A percentile compares a stretch with the other conserved stretches of the same genome.
Evolutionary conservation across 2,888 invertebrate genomes (phyloP).

Genomic region (Ennomos quercinarius): DNA sequence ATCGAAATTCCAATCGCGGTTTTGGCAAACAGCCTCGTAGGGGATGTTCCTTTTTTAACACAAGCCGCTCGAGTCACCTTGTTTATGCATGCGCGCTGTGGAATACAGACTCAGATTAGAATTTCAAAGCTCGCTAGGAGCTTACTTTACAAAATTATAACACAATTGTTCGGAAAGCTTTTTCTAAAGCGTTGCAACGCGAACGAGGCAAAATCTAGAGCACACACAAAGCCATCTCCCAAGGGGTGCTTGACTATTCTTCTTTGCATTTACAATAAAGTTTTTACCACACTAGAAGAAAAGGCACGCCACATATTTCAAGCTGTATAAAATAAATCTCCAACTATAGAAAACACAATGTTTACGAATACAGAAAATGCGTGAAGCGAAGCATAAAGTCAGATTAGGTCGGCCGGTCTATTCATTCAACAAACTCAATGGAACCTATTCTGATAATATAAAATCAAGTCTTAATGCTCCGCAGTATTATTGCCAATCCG

Average conservation of each 20-base stretch:
- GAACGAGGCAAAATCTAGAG: slow-evolving; percentile 29
- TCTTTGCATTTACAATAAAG: slow-evolving; percentile 34
- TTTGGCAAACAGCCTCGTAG: slow-evolving; percentile 35
- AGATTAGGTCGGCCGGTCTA: slow-evolving; percentile 51
- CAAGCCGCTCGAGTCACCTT: slow-evolving; percentile 33
- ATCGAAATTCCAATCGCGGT: slow-evolving; percentile 37
- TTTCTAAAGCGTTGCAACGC: slow-evolving; percentile 15
- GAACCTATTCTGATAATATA: slow-evolving; percentile 36
- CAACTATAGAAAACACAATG: slow-evolving; percentile 46
- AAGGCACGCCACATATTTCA: slow-evolving; percentile 47
- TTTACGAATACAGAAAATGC: slow-evolving; percentile 49
- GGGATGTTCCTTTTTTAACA: slow-evolving; percentile 35
- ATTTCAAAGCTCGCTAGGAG: slow-evolving; percentile 28
- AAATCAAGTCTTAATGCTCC: slow-evolving; percentile 26
- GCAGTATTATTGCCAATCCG: slow-evolving; percentile 25
- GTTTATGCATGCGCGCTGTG: slow-evolving; percentile 40
- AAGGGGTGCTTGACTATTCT: slow-evolving; percentile 35
- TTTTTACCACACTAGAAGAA: slow-evolving; percentile 36
- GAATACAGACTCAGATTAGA: slow-evolving; percentile 22
- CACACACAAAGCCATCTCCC: slow-evolving; percentile 37
- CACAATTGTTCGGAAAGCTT: slow-evolving; percentile 22
- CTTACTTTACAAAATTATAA: slow-evolving; percentile 26
- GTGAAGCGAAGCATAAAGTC: slow-evolving; percentile 60
- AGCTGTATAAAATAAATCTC: slow-evolving; percentile 51
- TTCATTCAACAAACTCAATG: slow-evolving; percentile 40